Percentiles rank a stretch among this genome's conserved stretches.
Conservation (phyloP, 2,888 invertebrate genomes). For the Dynastes grantii region DNA sequence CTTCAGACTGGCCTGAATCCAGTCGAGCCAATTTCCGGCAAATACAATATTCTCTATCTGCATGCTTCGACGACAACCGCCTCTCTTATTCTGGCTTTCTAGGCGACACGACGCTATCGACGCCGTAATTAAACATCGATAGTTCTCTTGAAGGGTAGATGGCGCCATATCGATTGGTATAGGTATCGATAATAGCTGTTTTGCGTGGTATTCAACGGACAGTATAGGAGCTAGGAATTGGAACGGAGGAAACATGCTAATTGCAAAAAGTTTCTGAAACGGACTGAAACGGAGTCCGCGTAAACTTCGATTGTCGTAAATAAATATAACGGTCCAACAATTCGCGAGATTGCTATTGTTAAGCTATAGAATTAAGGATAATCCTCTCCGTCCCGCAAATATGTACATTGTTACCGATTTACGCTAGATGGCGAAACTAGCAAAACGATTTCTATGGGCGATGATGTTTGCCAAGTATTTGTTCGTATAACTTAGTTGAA, state of each 20-base stretch:
- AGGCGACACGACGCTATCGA: background rate
- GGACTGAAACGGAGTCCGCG: conserved; percentile 1
- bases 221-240: too few relatives aligned
- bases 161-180: background rate
- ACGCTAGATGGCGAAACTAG: too few relatives aligned
- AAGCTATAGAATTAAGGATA: background rate
- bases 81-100: conserved; percentile 30
- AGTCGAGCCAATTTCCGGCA: conserved; percentile 54
- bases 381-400: background rate
- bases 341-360: background rate
- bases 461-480: too few relatives aligned
- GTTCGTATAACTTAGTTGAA: too few relatives aligned
- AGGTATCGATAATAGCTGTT: background rate
- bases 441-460: too few relatives aligned
- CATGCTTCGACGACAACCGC: conserved; percentile 47
- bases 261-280: conserved; percentile 23
- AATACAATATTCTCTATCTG: conserved; percentile 54
- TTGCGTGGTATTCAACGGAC: too few relatives aligned
- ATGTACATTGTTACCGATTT: background rate
- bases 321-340: conserved; percentile 17
- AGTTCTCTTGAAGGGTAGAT: background rate
- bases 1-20: conserved; percentile 40
- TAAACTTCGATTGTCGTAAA: conserved; percentile 17
- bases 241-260: background rate
- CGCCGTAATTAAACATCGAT: conserved; percentile 42